phyloP scores from a whole-genome alignment of 2,888 invertebrate species.

The Drosophila melanosoma region DNA sequence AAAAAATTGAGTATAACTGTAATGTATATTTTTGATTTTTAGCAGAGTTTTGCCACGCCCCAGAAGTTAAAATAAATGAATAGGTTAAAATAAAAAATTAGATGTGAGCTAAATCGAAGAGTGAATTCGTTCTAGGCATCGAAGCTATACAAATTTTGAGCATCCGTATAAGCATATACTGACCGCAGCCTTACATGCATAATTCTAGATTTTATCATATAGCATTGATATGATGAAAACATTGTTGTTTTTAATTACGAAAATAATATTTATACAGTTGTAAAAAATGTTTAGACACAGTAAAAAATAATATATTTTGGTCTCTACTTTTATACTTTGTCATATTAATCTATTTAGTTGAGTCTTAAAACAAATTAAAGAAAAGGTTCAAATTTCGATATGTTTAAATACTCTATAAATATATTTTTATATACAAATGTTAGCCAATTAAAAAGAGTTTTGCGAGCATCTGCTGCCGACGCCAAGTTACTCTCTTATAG shows the following conservation, averaged over 20 bases:
- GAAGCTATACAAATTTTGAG: too few relatives aligned
- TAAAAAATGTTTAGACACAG: neutral
- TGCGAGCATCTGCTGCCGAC: constrained; percentile 16
- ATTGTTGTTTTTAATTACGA: neutral
- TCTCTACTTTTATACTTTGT: neutral
- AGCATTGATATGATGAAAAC: neutral
- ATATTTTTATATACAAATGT: neutral
- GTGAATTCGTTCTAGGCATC: too few relatives aligned
- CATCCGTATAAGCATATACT: too few relatives aligned
- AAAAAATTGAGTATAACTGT: neutral
- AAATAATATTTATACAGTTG: neutral
- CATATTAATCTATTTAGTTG: neutral
- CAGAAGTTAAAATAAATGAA: too few relatives aligned
- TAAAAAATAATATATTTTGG: neutral
- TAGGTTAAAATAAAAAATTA: too few relatives aligned
- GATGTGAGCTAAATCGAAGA: too few relatives aligned
- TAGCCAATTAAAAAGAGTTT: constrained; percentile 45
- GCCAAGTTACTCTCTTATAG: constrained; percentile 39
- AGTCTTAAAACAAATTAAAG: neutral
- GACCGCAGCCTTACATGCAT: too few relatives aligned
- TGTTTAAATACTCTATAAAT: neutral
- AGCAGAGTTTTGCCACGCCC: neutral
- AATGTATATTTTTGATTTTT: neutral
- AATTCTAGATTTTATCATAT: neutral
- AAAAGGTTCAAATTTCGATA: too few relatives aligned